phyloP scores from a whole-genome alignment of 2,113 vertebrate species.

The Ictalurus punctatus region DNA sequence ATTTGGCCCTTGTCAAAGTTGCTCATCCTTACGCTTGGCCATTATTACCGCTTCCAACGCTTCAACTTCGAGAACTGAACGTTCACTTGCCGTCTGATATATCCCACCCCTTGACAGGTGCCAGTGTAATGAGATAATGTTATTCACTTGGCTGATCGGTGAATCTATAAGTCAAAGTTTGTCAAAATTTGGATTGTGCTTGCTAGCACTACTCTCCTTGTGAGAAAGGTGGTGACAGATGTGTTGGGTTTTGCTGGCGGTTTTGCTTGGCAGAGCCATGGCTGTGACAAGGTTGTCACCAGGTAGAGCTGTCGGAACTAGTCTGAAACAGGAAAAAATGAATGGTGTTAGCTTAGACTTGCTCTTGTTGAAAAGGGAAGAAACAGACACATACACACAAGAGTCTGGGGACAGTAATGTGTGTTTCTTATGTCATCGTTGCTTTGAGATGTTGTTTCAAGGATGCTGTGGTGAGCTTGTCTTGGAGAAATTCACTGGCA shows the following conservation, averaged over 20 bases:
- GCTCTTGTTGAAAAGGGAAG: background rate
- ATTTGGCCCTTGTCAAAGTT: too few relatives aligned
- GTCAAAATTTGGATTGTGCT: conserved; percentile 13
- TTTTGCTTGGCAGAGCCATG: conserved; percentile 25
- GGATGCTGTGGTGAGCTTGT: background rate
- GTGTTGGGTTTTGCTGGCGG: conserved; percentile 30
- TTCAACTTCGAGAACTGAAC: too few relatives aligned
- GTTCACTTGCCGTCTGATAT: too few relatives aligned
- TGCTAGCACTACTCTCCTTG: background rate
- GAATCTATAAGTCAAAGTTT: background rate
- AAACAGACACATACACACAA: background rate
- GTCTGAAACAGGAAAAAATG: conserved; percentile 25
- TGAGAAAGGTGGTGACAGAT: conserved; percentile 26
- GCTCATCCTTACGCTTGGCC: too few relatives aligned
- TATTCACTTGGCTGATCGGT: background rate
- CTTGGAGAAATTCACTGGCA: background rate
- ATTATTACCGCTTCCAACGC: too few relatives aligned
- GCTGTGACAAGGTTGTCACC: conserved; percentile 38
- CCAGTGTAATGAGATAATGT: too few relatives aligned
- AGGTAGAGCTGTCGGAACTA: conserved; percentile 16
- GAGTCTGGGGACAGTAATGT: background rate
- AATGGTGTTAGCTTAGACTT: conserved; percentile 9
- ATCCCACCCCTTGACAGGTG: too few relatives aligned
- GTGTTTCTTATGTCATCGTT: background rate
- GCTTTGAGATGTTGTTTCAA: background rate